These are phyloP conservation scores for Morone saxatilis DNA, from an alignment of 2,113 vertebrate species.

Conservation along the genomic window DNA sequence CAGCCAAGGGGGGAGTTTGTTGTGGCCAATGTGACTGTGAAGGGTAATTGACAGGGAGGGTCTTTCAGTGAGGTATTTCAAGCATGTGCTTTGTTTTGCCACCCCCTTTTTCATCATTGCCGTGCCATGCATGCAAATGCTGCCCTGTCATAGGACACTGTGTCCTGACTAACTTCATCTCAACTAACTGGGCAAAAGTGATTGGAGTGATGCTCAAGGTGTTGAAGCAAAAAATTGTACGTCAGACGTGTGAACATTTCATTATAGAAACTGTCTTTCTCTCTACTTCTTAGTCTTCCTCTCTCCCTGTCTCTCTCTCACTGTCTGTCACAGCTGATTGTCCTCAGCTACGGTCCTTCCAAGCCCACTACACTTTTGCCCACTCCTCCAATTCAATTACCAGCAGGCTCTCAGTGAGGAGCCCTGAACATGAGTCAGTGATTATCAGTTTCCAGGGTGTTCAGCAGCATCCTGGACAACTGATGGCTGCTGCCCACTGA, in stretches of 20 bases:
- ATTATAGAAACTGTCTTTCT: slow-evolving; percentile 46
- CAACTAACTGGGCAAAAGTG: slow-evolving; percentile 58
- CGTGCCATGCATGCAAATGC: slow-evolving; percentile 61
- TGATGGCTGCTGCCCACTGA: slow-evolving; percentile 25
- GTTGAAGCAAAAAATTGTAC: slow-evolving; percentile 4
- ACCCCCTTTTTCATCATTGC: slow-evolving; percentile 31
- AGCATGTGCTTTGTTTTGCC: slow-evolving; percentile 58
- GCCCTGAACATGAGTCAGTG: slow-evolving; percentile 60
- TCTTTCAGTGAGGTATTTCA: slow-evolving; percentile 55
- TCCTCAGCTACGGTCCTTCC: slow-evolving; percentile 42
- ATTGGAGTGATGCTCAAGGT: slow-evolving; percentile 64
- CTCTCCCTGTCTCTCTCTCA: slow-evolving; percentile 19
- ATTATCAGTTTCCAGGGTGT: slow-evolving; percentile 70
- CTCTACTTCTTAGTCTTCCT: not conserved
- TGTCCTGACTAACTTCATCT: slow-evolving; percentile 62
- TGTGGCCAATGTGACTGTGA: slow-evolving; percentile 69
- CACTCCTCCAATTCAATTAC: slow-evolving; percentile 72
- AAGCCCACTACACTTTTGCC: slow-evolving; percentile 57
- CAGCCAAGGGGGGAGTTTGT: slow-evolving; percentile 41
- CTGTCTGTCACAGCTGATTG: slow-evolving; percentile 65
- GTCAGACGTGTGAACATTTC: slow-evolving; percentile 42
- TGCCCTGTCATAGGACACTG: slow-evolving; percentile 51
- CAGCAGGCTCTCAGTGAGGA: slow-evolving; percentile 54
- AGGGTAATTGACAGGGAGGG: slow-evolving; percentile 68
- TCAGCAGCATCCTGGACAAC: slow-evolving; percentile 49